Percentiles rank a stretch among this genome's conserved stretches.
Conservation (phyloP, 2,797 vertebrate genomes). For the Chelidonichthys spinosus region DNA sequence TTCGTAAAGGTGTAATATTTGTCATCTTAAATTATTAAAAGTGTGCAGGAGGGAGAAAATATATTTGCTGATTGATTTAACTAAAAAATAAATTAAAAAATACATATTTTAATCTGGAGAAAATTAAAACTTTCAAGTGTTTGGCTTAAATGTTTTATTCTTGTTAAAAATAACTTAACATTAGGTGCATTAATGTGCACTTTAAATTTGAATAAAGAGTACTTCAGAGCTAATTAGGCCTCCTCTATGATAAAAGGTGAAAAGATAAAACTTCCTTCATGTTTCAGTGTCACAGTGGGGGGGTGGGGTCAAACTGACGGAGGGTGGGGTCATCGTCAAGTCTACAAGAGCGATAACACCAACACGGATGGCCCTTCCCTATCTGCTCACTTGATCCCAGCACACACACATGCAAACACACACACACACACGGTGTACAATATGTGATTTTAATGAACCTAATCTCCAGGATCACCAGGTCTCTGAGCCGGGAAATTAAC, state of each 20-base stretch:
- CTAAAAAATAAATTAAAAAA: too few relatives aligned
- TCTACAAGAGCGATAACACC: slow-evolving; percentile 66
- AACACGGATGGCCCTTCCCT: slow-evolving; percentile 49
- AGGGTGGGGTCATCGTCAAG: slow-evolving; percentile 33
- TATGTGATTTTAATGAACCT: slow-evolving; percentile 91
- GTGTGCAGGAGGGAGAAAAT: too few relatives aligned
- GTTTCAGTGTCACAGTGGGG: slow-evolving; percentile 38
- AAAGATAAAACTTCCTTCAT: slow-evolving; percentile 29
- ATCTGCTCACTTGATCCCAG: slow-evolving; percentile 64
- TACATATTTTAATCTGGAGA: too few relatives aligned
- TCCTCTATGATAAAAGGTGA: slow-evolving; percentile 35
- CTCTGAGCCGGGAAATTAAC: slow-evolving; percentile 95
- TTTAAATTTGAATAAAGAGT: neutral
- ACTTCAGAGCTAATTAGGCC: neutral
- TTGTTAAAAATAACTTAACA: neutral
- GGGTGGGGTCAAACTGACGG: slow-evolving; percentile 55
- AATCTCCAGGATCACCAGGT: slow-evolving; percentile 92
- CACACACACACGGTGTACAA: slow-evolving; percentile 70
- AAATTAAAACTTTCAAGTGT: too few relatives aligned
- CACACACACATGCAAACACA: slow-evolving; percentile 17
- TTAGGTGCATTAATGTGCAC: neutral
- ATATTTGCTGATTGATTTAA: too few relatives aligned
- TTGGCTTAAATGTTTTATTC: too few relatives aligned
- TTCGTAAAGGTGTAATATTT: too few relatives aligned
- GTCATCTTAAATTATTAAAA: too few relatives aligned